phyloP scores from a whole-genome alignment of 2,888 invertebrate species.

The Pristionchus mayeri region DNA sequence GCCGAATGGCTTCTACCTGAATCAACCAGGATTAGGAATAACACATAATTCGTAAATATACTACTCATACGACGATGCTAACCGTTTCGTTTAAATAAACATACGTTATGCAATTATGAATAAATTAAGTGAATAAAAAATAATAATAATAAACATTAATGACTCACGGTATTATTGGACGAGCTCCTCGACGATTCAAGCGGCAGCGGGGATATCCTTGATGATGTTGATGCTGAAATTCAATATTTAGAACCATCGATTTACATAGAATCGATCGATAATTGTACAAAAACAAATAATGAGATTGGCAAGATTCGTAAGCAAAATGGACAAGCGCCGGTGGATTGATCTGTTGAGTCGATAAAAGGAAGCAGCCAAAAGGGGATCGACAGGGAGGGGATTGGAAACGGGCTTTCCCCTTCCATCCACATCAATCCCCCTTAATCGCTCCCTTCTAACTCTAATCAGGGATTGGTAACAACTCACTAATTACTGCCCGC shows the following conservation, averaged over 20 bases:
- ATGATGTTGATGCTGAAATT: constrained; percentile 5
- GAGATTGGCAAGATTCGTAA: not conserved
- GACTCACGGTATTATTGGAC: constrained; percentile 31
- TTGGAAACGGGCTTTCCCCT: constrained; percentile 40
- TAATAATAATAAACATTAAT: not conserved
- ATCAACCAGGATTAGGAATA: not conserved
- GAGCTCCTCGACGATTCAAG: constrained; percentile 7
- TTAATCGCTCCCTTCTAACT: not conserved
- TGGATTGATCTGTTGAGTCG: not conserved
- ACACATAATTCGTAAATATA: not conserved
- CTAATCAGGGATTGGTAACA: not conserved
- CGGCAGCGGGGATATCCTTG: constrained; percentile 23
- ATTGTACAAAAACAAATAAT: not conserved
- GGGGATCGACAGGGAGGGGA: not conserved
- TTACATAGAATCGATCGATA: not conserved
- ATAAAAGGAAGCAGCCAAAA: constrained; percentile 21
- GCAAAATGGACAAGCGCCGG: constrained; percentile 19
- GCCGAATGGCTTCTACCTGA: constrained; percentile 48
- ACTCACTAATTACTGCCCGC: not conserved
- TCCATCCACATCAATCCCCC: not conserved
- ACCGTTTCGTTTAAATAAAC: too few relatives aligned
- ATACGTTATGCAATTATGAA: not conserved
- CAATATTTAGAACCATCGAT: not conserved
- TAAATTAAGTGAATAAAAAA: constrained; percentile 5
- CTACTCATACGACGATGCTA: not conserved